Percentiles rank a stretch among this genome's conserved stretches.
Evolutionary conservation across 2,888 invertebrate genomes (phyloP).

Genomic region (Embidobia sp.): DNA sequence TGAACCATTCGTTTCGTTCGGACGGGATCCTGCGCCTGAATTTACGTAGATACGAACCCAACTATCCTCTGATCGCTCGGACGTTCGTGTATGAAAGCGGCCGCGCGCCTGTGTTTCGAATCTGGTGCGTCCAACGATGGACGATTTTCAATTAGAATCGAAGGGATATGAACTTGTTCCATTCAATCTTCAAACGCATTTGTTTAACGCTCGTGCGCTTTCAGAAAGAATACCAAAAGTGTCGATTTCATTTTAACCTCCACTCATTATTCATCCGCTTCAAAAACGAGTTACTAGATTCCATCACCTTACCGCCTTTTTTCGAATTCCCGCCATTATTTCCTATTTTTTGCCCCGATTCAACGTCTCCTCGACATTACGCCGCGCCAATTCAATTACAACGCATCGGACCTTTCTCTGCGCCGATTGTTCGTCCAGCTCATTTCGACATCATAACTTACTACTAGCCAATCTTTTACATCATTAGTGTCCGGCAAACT

Average conservation of each 20-base stretch:
- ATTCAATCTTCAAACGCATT: slow-evolving; percentile 73
- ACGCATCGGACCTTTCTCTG: slow-evolving; percentile 7
- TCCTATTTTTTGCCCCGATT: slow-evolving; percentile 32
- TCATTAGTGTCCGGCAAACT: slow-evolving; percentile 25
- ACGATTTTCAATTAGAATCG: slow-evolving; percentile 75
- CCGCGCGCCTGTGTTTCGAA: slow-evolving; percentile 62
- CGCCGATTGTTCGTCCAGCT: neutral
- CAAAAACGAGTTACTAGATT: slow-evolving; percentile 50
- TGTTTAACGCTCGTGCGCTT: slow-evolving; percentile 69
- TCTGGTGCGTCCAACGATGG: slow-evolving; percentile 64
- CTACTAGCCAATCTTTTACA: slow-evolving; percentile 24
- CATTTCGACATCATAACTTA: slow-evolving; percentile 36
- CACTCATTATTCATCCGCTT: slow-evolving; percentile 58
- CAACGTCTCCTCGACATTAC: slow-evolving; percentile 13
- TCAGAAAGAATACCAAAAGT: slow-evolving; percentile 64
- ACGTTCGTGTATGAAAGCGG: slow-evolving; percentile 60
- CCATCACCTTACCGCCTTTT: slow-evolving; percentile 32
- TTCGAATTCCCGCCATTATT: slow-evolving; percentile 31
- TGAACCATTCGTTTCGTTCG: slow-evolving; percentile 72
- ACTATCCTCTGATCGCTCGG: slow-evolving; percentile 63
- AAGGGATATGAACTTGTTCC: slow-evolving; percentile 67
- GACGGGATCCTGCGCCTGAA: slow-evolving; percentile 71
- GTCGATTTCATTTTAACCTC: slow-evolving; percentile 63
- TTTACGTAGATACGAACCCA: slow-evolving; percentile 73
- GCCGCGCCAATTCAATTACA: slow-evolving; percentile 29